phyloP scores from a whole-genome alignment of 2,888 invertebrate genomes.

The Cephus runcator region DNA sequence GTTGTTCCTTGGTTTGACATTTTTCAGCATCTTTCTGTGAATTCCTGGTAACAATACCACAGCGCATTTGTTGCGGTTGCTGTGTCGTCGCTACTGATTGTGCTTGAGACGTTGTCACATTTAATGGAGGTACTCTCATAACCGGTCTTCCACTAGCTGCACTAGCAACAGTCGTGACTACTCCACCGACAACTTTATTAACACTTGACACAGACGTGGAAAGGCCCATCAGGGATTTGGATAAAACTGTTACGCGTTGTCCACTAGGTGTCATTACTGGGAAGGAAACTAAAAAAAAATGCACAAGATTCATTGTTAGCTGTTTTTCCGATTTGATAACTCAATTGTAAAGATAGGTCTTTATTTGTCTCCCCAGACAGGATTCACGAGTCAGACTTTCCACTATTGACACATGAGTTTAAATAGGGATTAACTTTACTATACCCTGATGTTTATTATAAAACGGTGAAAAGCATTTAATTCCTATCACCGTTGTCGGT shows the following conservation, averaged over 20 bases:
- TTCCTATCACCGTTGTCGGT: slow-evolving; percentile 32
- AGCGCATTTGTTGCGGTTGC: slow-evolving; percentile 44
- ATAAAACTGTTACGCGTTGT: slow-evolving; percentile 71
- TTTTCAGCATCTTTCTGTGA: slow-evolving; percentile 48
- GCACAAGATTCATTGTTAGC: not conserved
- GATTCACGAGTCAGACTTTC: slow-evolving; percentile 28
- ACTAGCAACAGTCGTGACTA: slow-evolving; percentile 50
- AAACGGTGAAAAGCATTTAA: slow-evolving; percentile 24
- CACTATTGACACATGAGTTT: slow-evolving; percentile 31
- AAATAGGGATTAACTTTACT: slow-evolving; percentile 29
- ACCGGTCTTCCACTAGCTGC: slow-evolving; percentile 53
- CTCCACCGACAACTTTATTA: slow-evolving; percentile 54
- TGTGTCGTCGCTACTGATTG: slow-evolving; percentile 37
- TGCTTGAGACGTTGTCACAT: slow-evolving; percentile 52
- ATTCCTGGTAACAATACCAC: slow-evolving; percentile 49
- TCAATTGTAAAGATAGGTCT: not conserved
- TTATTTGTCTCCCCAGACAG: slow-evolving; percentile 35
- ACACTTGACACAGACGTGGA: slow-evolving; percentile 54
- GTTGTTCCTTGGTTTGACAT: slow-evolving; percentile 46
- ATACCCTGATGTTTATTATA: slow-evolving; percentile 25
- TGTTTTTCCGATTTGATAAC: not conserved
- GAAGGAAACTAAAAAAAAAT: slow-evolving; percentile 48
- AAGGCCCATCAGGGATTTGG: slow-evolving; percentile 67
- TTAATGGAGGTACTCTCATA: slow-evolving; percentile 64
- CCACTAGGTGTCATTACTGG: slow-evolving; percentile 68